Conservation (phyloP, 2,797 vertebrate genomes). For the Coreius guichenoti region DNA sequence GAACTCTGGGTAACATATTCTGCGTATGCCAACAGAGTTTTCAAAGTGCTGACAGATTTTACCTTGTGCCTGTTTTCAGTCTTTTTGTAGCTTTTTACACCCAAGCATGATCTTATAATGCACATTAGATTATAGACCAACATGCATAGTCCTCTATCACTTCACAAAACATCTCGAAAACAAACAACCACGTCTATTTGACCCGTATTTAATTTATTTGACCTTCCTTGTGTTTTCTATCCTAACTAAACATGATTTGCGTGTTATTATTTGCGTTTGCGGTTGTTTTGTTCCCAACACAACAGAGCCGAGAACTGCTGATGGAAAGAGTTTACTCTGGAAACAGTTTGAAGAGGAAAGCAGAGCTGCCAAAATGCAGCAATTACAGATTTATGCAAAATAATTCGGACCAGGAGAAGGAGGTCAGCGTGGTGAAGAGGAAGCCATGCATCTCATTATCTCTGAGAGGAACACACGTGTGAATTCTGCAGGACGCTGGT, state of each 20-base stretch:
- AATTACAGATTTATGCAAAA: constrained; percentile 23
- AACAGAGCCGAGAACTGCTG: background rate
- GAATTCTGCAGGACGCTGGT: background rate
- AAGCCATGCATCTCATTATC: background rate
- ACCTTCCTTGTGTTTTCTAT: background rate
- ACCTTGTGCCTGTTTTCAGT: background rate
- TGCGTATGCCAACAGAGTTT: background rate
- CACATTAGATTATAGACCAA: background rate
- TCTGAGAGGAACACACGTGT: no score
- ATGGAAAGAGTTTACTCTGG: background rate
- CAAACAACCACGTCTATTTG: background rate
- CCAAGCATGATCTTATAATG: background rate
- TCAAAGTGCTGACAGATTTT: background rate
- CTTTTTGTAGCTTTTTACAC: background rate
- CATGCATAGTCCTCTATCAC: background rate
- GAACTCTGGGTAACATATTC: background rate
- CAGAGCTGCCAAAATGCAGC: background rate
- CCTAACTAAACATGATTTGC: background rate
- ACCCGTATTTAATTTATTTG: background rate
- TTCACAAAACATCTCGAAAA: background rate
- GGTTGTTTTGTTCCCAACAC: background rate
- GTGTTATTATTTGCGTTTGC: background rate
- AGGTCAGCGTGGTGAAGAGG: background rate
- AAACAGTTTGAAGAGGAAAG: background rate
- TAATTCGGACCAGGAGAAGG: background rate